These are phyloP conservation scores for Octopus bimaculoides DNA, from an alignment of 1,140 invertebrate genomes.

Conservation along the genomic window DNA sequence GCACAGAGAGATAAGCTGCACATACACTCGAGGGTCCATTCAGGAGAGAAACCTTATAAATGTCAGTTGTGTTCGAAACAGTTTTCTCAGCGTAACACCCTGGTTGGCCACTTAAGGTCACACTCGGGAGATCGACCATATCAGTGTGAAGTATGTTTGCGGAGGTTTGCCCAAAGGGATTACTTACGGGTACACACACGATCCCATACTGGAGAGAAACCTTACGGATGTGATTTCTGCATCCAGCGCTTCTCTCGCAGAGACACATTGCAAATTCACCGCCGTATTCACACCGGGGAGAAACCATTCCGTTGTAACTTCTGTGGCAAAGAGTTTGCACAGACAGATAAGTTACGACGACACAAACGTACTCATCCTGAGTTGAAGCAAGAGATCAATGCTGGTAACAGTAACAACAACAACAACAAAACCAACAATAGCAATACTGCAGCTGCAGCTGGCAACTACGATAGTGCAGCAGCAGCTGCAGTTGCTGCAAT, in stretches of 20 bases:
- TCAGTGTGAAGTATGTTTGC: conserved; percentile 83
- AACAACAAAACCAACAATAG: background rate
- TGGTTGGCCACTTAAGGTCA: conserved; percentile 11
- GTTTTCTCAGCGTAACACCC: conserved; percentile 77
- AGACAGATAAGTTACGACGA: conserved; percentile 28
- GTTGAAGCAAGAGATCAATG: conserved; percentile 69
- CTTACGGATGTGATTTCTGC: conserved; percentile 55
- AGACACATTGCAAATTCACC: conserved; percentile 15
- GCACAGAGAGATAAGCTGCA: conserved; percentile 14
- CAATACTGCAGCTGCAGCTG: background rate
- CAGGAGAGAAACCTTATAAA: conserved; percentile 39
- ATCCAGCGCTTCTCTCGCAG: conserved; percentile 52
- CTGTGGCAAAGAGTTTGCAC: conserved; percentile 31
- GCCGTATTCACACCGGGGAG: conserved; percentile 32
- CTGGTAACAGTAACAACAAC: background rate
- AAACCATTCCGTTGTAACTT: conserved; percentile 73
- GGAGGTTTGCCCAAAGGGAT: conserved; percentile 31
- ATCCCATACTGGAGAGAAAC: conserved; percentile 29
- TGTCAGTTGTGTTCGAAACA: conserved; percentile 96
- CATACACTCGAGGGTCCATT: conserved; percentile 23
- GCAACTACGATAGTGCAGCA: background rate
- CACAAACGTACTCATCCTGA: conserved; percentile 96
- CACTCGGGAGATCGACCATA: conserved; percentile 70
- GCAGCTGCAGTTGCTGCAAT: background rate
- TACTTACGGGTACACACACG: conserved; percentile 36